Percentiles rank a stretch among this genome's conserved stretches.
These are phyloP conservation scores for Neomorphus geoffroyi DNA, from an alignment of 2,797 vertebrate species.

Conservation along the genomic window DNA sequence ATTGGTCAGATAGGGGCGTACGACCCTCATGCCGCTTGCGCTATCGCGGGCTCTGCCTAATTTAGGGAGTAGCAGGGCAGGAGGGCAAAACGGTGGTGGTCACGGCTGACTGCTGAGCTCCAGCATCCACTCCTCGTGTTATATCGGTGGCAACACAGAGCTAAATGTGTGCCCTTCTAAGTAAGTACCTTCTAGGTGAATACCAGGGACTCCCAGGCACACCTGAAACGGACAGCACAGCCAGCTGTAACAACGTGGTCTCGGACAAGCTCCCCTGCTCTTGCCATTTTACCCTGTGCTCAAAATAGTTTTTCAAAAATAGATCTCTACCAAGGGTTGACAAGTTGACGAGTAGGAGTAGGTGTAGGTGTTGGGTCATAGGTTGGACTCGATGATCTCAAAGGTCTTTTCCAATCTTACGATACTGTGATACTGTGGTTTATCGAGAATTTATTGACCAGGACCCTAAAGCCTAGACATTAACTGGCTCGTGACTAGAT, in stretches of 20 bases:
- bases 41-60: background rate
- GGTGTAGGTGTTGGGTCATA: too few relatives aligned
- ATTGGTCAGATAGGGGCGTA: background rate
- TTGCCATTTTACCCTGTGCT: background rate
- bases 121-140: background rate
- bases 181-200: background rate
- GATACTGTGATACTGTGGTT: too few relatives aligned
- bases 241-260: fast-evolving
- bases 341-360: too few relatives aligned
- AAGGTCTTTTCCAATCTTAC: too few relatives aligned
- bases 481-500: background rate
- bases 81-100: background rate
- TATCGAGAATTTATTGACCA: background rate
- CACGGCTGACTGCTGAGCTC: background rate
- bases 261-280: background rate
- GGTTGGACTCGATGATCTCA: too few relatives aligned
- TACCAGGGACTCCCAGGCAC: background rate
- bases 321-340: background rate
- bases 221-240: background rate
- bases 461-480: background rate
- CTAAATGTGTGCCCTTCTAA: background rate
- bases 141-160: background rate
- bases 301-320: background rate
- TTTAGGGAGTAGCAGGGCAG: background rate
- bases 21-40: background rate